Percentiles rank a stretch among this genome's conserved stretches.
These are phyloP conservation scores for Scaptomyza polygonia DNA, from an alignment of 2,888 invertebrate species.

Conservation along the genomic window DNA sequence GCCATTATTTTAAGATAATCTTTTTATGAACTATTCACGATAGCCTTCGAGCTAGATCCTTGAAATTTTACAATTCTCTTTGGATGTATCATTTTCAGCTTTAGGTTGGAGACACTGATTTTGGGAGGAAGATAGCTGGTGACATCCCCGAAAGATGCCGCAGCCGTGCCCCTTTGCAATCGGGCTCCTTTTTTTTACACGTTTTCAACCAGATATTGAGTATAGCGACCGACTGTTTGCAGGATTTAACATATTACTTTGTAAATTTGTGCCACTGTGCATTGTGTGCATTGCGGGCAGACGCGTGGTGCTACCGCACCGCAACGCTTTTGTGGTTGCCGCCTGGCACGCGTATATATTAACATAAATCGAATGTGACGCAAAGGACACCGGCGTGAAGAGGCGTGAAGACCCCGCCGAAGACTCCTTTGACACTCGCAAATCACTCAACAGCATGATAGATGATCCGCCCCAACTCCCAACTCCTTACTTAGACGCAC, in stretches of 20 bases:
- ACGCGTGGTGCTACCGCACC: constrained; percentile 46
- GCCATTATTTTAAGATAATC: too few species aligned
- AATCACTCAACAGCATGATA: constrained; percentile 76
- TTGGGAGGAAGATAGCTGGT: too few species aligned
- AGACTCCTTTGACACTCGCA: constrained; percentile 75
- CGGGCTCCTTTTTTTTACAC: too few species aligned
- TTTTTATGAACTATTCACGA: too few species aligned
- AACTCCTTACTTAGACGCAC: background rate
- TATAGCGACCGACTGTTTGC: too few species aligned
- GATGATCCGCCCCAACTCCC: constrained; percentile 43
- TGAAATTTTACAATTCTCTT: too few species aligned
- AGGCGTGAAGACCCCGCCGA: constrained; percentile 21
- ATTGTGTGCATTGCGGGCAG: constrained; percentile 27
- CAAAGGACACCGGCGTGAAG: constrained; percentile 39
- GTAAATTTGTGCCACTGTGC: constrained; percentile 1
- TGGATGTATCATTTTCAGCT: too few species aligned
- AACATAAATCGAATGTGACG: constrained; percentile 74
- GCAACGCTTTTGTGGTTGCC: constrained; percentile 53
- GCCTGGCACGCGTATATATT: constrained; percentile 55
- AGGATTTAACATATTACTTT: background rate
- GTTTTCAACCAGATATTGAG: too few species aligned
- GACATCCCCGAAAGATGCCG: too few species aligned
- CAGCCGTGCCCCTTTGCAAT: too few species aligned
- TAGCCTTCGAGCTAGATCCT: too few species aligned
- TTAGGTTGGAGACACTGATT: too few species aligned